Conservation (phyloP, 2,113 vertebrate species). For the Triplophysa siluroides region DNA sequence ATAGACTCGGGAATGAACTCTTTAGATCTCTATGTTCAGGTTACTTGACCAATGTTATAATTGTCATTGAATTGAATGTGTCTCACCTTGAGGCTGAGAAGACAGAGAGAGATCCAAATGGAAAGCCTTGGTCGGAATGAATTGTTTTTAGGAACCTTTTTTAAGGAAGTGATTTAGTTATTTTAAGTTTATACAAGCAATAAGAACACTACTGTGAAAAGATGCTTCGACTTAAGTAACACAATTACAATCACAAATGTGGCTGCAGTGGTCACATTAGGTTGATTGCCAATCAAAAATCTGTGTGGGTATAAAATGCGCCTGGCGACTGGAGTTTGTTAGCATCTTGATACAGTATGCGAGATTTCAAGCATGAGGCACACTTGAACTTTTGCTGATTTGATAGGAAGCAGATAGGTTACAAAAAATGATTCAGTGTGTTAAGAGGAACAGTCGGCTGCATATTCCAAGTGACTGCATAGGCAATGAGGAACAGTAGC, state of each 20-base stretch:
- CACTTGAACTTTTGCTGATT: background rate
- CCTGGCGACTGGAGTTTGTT: background rate
- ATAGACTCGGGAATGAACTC: constrained; percentile 89
- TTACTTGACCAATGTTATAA: constrained; percentile 86
- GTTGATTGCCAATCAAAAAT: background rate
- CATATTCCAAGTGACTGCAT: background rate
- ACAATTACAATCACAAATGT: background rate
- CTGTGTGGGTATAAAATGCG: background rate
- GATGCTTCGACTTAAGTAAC: background rate
- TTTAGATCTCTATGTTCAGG: constrained; percentile 88
- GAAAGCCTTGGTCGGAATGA: background rate
- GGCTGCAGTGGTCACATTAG: background rate
- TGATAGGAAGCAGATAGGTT: background rate
- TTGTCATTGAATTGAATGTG: constrained; percentile 86
- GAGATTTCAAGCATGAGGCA: background rate
- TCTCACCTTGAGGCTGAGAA: constrained; percentile 73
- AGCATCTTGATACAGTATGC: background rate
- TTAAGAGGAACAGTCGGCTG: background rate
- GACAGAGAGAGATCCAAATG: constrained; percentile 56
- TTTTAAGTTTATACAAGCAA: background rate
- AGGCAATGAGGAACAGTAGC: background rate
- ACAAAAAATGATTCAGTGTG: background rate
- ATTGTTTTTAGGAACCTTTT: background rate
- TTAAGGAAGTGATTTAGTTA: background rate
- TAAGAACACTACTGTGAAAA: background rate